A percentile compares a stretch with the other conserved stretches of the same genome.
phyloP scores from a whole-genome alignment of 2,113 vertebrate genomes.

The Pollachius pollachius region DNA sequence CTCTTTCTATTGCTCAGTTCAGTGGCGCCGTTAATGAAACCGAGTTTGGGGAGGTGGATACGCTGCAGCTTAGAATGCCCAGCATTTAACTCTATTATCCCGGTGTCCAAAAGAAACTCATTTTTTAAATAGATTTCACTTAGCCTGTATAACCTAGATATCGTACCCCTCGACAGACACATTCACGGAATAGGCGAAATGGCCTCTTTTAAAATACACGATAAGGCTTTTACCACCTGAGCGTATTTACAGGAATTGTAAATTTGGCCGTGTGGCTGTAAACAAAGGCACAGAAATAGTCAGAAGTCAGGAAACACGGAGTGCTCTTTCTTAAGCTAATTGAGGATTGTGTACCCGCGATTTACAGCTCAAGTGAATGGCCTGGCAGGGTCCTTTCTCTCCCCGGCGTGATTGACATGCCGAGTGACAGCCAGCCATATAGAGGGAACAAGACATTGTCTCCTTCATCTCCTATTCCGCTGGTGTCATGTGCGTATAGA shows the following conservation, averaged over 20 bases:
- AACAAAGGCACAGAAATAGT: not conserved
- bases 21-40: not conserved
- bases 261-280: conserved; percentile 1
- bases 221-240: too few species aligned
- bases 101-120: too few species aligned
- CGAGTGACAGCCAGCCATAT: conserved; percentile 57
- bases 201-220: too few species aligned
- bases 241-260: too few species aligned
- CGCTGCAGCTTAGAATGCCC: too few species aligned
- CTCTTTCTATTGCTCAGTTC: conserved; percentile 1
- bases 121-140: too few species aligned
- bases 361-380: conserved; percentile 17
- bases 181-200: too few species aligned
- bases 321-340: conserved; percentile 15
- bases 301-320: conserved; percentile 3
- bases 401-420: conserved; percentile 53
- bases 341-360: not conserved
- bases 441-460: conserved; percentile 50
- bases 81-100: too few species aligned
- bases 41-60: too few species aligned
- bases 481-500: conserved; percentile 53
- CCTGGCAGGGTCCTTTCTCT: conserved; percentile 33
- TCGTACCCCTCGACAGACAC: too few species aligned
- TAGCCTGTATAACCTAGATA: too few species aligned
- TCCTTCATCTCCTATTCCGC: conserved; percentile 63